These are phyloP conservation scores for Stenolophus ochropezus DNA, from an alignment of 2,888 invertebrate genomes.

Conservation along the genomic window DNA sequence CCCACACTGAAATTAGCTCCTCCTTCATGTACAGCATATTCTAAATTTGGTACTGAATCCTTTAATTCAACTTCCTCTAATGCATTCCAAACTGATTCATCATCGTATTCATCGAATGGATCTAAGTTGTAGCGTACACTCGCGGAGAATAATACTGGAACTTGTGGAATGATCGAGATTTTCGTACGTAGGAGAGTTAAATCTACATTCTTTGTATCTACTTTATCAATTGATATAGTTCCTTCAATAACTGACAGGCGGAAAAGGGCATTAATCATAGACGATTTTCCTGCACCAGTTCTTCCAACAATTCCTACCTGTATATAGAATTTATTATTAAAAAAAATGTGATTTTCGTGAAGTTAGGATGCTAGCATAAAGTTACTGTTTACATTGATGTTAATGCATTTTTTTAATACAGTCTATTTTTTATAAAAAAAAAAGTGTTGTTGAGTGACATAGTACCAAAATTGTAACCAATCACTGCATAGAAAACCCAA, in stretches of 20 bases:
- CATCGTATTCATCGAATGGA: slow-evolving; percentile 84
- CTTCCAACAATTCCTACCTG: slow-evolving; percentile 89
- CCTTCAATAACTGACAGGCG: slow-evolving; percentile 87
- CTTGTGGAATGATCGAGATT: slow-evolving; percentile 83
- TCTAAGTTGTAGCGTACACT: slow-evolving; percentile 89
- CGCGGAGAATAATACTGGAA: slow-evolving; percentile 79
- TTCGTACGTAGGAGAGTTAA: slow-evolving; percentile 85
- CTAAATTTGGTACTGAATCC: slow-evolving; percentile 77
- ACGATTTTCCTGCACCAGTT: slow-evolving; percentile 91
- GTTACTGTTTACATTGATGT: no score
- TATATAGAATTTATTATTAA: background rate
- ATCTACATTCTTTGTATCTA: slow-evolving; percentile 82
- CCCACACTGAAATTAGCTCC: slow-evolving; percentile 89
- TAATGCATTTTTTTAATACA: no score
- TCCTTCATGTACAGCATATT: slow-evolving; percentile 79
- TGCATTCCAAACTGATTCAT: slow-evolving; percentile 84
- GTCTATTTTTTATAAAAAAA: no score
- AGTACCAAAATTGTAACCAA: no score
- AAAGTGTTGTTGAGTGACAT: no score
- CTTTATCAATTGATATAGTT: slow-evolving; percentile 83
- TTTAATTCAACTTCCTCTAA: slow-evolving; percentile 83
- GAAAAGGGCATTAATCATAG: slow-evolving; percentile 88
- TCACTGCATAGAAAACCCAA: no score
- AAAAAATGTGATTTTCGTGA: slow-evolving; percentile 8
- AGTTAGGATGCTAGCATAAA: background rate